Percentiles rank a stretch among this genome's conserved stretches.
phyloP scores from a whole-genome alignment of 2,888 invertebrate genomes.

The Nephrotoma flavescens region DNA sequence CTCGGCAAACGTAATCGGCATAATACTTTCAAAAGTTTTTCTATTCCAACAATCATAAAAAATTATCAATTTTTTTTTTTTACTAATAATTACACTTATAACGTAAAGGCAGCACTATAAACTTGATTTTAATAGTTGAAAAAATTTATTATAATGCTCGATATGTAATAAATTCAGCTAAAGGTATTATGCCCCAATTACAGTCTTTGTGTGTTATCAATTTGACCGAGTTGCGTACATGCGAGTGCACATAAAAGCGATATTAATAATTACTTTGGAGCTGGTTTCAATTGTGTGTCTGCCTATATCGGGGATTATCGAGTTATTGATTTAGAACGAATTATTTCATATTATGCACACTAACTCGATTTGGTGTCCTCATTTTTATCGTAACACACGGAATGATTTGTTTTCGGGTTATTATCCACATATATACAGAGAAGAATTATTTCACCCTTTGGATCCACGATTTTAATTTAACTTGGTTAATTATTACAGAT shows the following conservation, averaged over 20 bases:
- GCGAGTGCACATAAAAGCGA: neutral
- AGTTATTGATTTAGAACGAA: neutral
- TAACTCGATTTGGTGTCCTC: neutral
- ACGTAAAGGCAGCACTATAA: neutral
- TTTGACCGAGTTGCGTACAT: neutral
- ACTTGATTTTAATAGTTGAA: neutral
- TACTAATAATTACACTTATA: neutral
- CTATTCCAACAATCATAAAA: neutral
- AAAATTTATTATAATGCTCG: neutral
- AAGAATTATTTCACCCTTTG: neutral
- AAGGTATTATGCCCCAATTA: neutral
- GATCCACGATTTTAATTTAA: neutral
- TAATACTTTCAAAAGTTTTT: neutral
- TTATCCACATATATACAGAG: neutral
- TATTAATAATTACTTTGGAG: neutral
- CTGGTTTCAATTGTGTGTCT: neutral
- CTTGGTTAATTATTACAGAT: neutral
- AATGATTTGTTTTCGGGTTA: neutral
- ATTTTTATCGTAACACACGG: neutral
- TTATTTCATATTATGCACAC: neutral
- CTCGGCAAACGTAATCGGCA: neutral
- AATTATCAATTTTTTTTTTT: neutral
- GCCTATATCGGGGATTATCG: neutral
- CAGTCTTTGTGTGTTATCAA: neutral
- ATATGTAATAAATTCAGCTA: neutral